These are phyloP conservation scores for Chaetura pelagica DNA, from an alignment of 2,113 vertebrate genomes.

Conservation along the genomic window DNA sequence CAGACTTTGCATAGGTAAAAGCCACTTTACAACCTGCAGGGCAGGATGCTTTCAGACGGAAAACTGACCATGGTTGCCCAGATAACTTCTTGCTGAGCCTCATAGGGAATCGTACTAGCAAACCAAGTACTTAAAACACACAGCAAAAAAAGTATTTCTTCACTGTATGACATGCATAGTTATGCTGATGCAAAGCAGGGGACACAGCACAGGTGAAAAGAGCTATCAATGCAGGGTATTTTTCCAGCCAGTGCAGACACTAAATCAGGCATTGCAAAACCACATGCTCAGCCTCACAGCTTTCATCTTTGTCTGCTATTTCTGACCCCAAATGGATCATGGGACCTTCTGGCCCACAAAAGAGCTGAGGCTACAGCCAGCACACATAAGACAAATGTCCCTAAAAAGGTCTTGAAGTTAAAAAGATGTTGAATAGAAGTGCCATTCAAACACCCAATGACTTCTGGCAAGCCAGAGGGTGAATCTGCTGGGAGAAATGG, in stretches of 20 bases:
- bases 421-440: constrained; percentile 55
- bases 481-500: constrained; percentile 44
- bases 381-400: constrained; percentile 36
- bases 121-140: background rate
- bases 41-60: background rate
- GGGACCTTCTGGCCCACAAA: constrained; percentile 60
- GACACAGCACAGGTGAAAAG: background rate
- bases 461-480: constrained; percentile 38
- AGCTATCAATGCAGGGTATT: background rate
- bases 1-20: background rate
- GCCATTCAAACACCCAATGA: constrained; percentile 60
- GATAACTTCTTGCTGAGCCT: background rate
- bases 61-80: background rate
- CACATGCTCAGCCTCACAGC: background rate
- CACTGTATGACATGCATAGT: background rate
- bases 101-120: fast-evolving
- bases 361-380: constrained; percentile 60
- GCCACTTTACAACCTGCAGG: fast-evolving
- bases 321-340: constrained; percentile 62
- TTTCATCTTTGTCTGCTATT: background rate
- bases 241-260: background rate
- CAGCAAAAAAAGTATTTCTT: background rate
- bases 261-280: background rate
- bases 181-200: background rate
- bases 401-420: constrained; percentile 54